phyloP scores from a whole-genome alignment of 1,140 invertebrate genomes.

The Aphelinus atriplicis region DNA sequence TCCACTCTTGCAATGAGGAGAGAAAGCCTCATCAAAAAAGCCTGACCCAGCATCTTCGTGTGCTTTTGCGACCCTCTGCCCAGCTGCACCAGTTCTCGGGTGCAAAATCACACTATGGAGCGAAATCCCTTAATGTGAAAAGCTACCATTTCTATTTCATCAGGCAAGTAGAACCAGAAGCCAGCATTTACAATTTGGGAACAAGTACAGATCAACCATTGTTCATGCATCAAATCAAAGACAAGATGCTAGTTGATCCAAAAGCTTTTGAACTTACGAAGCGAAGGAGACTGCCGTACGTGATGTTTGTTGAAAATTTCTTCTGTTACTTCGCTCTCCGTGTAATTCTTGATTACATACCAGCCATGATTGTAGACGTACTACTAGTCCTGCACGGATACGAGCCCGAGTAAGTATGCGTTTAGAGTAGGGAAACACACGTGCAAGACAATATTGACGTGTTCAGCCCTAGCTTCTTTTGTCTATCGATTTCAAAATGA shows the following conservation, averaged over 20 bases:
- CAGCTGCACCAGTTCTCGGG: too few species aligned
- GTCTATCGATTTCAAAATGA: too few species aligned
- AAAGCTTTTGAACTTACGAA: conserved; percentile 16
- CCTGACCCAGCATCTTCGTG: too few species aligned
- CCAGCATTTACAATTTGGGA: conserved; percentile 76
- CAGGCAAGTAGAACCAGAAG: conserved; percentile 49
- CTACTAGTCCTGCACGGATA: conserved; percentile 66
- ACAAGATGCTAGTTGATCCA: conserved; percentile 53
- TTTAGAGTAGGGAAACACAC: too few species aligned
- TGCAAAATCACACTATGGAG: too few species aligned
- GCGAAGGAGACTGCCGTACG: conserved; percentile 31
- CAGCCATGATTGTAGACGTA: conserved; percentile 70
- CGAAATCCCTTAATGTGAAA: too few species aligned
- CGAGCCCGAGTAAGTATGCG: conserved; percentile 68
- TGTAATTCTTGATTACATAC: conserved; percentile 70
- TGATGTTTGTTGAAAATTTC: conserved; percentile 46
- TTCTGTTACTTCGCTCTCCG: conserved; percentile 43
- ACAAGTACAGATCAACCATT: conserved; percentile 73
- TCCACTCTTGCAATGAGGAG: too few species aligned
- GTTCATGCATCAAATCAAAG: conserved; percentile 69
- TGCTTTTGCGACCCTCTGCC: too few species aligned
- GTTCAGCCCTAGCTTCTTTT: too few species aligned
- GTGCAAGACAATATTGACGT: too few species aligned
- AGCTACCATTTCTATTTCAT: too few species aligned
- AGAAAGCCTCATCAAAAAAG: too few species aligned